Conservation (phyloP, 2,797 vertebrate species). For the Macropus fuliginosus region DNA sequence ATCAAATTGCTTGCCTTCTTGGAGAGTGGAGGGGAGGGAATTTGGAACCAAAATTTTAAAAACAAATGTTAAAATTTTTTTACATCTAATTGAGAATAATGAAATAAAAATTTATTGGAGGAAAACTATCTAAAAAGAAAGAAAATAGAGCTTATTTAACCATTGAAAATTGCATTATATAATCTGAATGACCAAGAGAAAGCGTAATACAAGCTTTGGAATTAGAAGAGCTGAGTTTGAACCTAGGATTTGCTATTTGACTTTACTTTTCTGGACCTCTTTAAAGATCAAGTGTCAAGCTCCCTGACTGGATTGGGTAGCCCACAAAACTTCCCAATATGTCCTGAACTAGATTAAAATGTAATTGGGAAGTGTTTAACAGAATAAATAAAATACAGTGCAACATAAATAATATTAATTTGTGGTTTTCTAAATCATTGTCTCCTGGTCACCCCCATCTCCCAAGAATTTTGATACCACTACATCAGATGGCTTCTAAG, state of each 20-base stretch:
- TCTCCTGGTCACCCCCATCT: not conserved
- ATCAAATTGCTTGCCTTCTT: not conserved
- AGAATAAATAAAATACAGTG: not conserved
- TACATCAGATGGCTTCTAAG: not conserved
- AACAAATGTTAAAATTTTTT: not conserved
- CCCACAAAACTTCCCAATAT: not conserved
- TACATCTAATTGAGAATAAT: not conserved
- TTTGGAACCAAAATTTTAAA: not conserved
- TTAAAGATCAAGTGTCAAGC: not conserved
- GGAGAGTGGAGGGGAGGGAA: not conserved
- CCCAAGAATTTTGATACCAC: not conserved
- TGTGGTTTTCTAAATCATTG: not conserved
- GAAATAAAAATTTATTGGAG: not conserved
- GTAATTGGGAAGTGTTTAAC: not conserved
- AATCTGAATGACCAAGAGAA: not conserved
- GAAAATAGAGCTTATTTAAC: not conserved
- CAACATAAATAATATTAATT: not conserved
- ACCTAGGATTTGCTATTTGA: not conserved
- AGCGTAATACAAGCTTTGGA: not conserved
- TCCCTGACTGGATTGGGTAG: not conserved
- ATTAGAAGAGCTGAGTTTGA: not conserved
- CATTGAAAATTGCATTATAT: not conserved
- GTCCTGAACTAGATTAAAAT: not conserved
- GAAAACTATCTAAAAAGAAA: not conserved
- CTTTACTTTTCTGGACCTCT: not conserved